These are phyloP conservation scores for Ophiodon elongatus DNA, from an alignment of 2,113 vertebrate genomes.

Conservation along the genomic window DNA sequence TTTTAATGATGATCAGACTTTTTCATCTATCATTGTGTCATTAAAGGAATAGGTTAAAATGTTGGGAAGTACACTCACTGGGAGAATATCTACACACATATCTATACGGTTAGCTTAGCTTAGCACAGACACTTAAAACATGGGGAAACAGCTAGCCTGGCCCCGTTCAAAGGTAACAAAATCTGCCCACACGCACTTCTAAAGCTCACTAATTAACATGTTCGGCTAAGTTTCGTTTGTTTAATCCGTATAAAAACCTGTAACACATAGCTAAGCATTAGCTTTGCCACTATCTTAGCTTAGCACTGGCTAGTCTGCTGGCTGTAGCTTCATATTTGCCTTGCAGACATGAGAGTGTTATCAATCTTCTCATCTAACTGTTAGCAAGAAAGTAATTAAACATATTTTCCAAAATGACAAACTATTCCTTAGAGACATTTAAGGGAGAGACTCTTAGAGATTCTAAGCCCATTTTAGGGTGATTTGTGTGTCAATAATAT, in stretches of 20 bases:
- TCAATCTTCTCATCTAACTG: background rate
- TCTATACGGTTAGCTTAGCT: background rate
- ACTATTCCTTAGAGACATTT: constrained; percentile 7
- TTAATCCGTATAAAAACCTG: background rate
- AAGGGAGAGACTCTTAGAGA: too few relatives aligned
- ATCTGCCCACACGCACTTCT: background rate
- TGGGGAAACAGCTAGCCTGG: background rate
- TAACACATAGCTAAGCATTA: background rate
- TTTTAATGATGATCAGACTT: constrained; percentile 1
- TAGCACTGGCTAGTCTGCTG: background rate
- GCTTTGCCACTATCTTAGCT: background rate
- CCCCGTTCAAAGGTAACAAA: background rate
- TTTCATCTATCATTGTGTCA: background rate
- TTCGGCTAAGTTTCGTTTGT: background rate
- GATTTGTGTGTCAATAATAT: background rate
- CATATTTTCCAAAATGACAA: background rate
- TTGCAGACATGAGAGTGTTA: background rate
- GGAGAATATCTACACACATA: background rate
- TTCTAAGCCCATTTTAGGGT: background rate
- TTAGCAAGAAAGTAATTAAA: background rate
- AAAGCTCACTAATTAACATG: background rate
- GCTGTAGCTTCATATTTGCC: constrained; percentile 1
- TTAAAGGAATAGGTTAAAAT: background rate
- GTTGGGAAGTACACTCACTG: background rate
- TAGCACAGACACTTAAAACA: background rate